Percentiles rank a stretch among this genome's conserved stretches.
Evolutionary conservation across 2,113 vertebrate species (phyloP).

Genomic region (Potamarius usumacintae): DNA sequence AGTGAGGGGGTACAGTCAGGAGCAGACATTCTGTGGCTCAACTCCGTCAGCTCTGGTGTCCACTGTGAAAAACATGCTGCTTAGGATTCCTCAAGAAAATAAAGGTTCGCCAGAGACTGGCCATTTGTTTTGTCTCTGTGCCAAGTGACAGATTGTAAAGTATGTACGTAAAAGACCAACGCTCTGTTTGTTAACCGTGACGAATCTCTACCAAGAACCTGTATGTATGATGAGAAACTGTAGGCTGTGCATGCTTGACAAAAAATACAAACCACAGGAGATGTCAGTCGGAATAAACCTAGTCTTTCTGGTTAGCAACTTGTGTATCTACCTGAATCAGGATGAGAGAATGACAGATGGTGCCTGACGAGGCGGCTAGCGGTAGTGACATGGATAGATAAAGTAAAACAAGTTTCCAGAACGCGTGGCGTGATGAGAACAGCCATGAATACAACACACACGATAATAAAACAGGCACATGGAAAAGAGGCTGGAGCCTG

Average conservation of each 20-base stretch:
- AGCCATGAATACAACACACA: constrained; percentile 1
- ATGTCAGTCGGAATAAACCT: constrained; percentile 1
- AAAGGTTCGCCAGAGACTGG: constrained; percentile 7
- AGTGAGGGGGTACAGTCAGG: constrained; percentile 21
- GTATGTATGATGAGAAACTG: not conserved
- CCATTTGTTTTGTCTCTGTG: not conserved
- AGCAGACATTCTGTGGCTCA: constrained; percentile 34
- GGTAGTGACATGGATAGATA: constrained; percentile 35
- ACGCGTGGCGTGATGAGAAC: constrained; percentile 10
- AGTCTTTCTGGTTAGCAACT: not conserved
- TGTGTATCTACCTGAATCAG: not conserved
- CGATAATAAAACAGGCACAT: not conserved
- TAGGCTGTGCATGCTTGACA: constrained; percentile 37
- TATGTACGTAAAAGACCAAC: constrained; percentile 7
- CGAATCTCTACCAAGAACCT: constrained; percentile 5
- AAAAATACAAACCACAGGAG: constrained; percentile 12
- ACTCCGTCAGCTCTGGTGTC: constrained; percentile 4
- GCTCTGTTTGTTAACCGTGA: constrained; percentile 4
- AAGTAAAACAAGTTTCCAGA: constrained; percentile 6
- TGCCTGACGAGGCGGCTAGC: constrained; percentile 31
- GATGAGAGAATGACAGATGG: constrained; percentile 12
- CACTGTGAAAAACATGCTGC: constrained; percentile 5
- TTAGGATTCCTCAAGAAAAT: constrained; percentile 29
- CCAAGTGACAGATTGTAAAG: constrained; percentile 20
- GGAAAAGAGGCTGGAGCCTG: constrained; percentile 23